Evolutionary conservation across 1,140 invertebrate species (phyloP).

Genomic region (Arion vulgaris): DNA sequence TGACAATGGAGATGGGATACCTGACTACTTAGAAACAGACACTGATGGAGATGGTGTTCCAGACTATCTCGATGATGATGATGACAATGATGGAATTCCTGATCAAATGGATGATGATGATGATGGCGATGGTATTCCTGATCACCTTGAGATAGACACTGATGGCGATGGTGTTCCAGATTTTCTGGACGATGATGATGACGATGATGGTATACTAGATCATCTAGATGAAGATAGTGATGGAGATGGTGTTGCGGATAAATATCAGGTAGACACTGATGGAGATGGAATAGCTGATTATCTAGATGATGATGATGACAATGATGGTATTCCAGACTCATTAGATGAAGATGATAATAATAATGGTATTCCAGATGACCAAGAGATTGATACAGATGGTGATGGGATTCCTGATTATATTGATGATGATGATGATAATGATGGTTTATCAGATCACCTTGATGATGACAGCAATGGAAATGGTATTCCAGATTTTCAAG

Average conservation of each 20-base stretch:
- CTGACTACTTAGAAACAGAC: conserved; percentile 55
- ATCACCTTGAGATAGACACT: conserved; percentile 59
- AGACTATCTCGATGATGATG: conserved; percentile 59
- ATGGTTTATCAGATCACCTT: conserved; percentile 60
- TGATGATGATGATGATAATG: conserved; percentile 61
- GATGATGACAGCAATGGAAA: conserved; percentile 60
- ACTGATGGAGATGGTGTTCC: conserved; percentile 63
- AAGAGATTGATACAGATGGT: conserved; percentile 61
- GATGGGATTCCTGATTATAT: conserved; percentile 65
- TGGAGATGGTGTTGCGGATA: conserved; percentile 63
- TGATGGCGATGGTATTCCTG: conserved; percentile 67
- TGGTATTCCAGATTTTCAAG: conserved; percentile 62
- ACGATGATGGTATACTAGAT: conserved; percentile 64
- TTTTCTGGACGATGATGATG: conserved; percentile 56
- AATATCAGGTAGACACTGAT: conserved; percentile 55
- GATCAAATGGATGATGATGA: conserved; percentile 51
- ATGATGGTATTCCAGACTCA: conserved; percentile 64
- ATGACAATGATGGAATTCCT: conserved; percentile 55
- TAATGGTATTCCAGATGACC: conserved; percentile 65
- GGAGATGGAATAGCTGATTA: conserved; percentile 55
- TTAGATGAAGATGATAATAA: conserved; percentile 59
- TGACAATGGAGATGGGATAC: conserved; percentile 65
- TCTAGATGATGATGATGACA: conserved; percentile 60
- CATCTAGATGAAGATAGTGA: conserved; percentile 58
- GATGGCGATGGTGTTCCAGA: conserved; percentile 67